Evolutionary conservation across 2,888 invertebrate species (phyloP), one percentile per base, ranked within the genome.

Genomic region (Apamea sordens): DNA sequence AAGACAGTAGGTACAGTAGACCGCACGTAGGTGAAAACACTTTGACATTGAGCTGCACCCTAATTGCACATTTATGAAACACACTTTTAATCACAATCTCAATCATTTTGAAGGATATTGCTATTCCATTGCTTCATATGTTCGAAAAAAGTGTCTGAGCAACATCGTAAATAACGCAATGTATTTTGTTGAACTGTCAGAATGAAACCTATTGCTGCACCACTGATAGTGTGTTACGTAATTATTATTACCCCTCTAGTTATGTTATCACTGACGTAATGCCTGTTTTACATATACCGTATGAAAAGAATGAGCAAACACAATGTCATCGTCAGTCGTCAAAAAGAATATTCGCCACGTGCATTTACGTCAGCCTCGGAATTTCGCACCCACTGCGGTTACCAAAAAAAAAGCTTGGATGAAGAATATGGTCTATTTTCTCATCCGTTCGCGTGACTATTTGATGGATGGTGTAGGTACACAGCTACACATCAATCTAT

Each of bases 311-410:
- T 73, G 10, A 41, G 44, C 41, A 73, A 73, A 64, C 59, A 50
- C 59, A 68, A 67, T 85, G 28, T 41, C 36, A 47, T 13, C 53
- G 21, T 72, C 73, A 0, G 61, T 61, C 61, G 8, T 44, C 61
- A 15, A 59, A 47, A 53, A 41, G 41, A 50, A 74, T 47, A 64
- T 65, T 73, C 63, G 47, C 32, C 61, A 76, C 71, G 47, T 81
- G 82, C 70, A 47, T 47, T 15, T 50, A 81, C 82, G 88, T 85
- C 85, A 88, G 21, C 59, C 24, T 64, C 5, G 73, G 70, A 88
- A 85, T 88, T 68, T 41, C 63, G 47, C 73, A 68, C 53, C 50
- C 36, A 65, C 67, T 67, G 24, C 18, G 28, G 36, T 56, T 32
- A 2, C 4, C 11, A 67, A 84, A 85, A 78, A 36, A 74, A 64